Evolutionary conservation across 2,888 invertebrate species (phyloP).

Genomic region (Calameuta idolon): DNA sequence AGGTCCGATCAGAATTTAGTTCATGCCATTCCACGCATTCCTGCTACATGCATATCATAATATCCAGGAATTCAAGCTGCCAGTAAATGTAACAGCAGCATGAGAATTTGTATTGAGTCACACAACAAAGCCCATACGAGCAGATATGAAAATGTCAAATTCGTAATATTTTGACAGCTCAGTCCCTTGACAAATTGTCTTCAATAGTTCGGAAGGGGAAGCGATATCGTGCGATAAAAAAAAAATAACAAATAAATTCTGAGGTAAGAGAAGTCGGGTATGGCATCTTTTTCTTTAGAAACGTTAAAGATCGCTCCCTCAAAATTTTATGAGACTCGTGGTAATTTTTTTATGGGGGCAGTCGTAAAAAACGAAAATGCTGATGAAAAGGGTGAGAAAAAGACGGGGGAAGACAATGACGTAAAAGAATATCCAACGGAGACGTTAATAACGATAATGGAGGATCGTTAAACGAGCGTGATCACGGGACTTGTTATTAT

Average conservation of each 20-base stretch:
- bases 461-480: not conserved
- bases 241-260: not conserved
- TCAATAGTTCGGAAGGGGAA: not conserved
- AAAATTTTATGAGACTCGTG: not conserved
- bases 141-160: not conserved
- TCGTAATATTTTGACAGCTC: not conserved
- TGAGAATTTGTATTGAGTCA: not conserved
- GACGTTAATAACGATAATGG: not conserved
- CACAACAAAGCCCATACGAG: not conserved
- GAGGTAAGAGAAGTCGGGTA: not conserved
- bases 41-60: not conserved
- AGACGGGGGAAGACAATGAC: not conserved
- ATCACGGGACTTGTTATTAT: not conserved
- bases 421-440: not conserved
- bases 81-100: not conserved
- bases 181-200: not conserved
- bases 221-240: not conserved
- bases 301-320: not conserved
- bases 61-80: not conserved
- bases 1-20: not conserved
- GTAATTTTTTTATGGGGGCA: not conserved
- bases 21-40: not conserved
- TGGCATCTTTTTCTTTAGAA: not conserved
- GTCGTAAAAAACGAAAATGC: not conserved
- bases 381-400: not conserved